Evolutionary conservation across 2,797 vertebrate genomes (phyloP), one percentile per base, ranked within the genome.

Genomic region (Argya squamiceps): DNA sequence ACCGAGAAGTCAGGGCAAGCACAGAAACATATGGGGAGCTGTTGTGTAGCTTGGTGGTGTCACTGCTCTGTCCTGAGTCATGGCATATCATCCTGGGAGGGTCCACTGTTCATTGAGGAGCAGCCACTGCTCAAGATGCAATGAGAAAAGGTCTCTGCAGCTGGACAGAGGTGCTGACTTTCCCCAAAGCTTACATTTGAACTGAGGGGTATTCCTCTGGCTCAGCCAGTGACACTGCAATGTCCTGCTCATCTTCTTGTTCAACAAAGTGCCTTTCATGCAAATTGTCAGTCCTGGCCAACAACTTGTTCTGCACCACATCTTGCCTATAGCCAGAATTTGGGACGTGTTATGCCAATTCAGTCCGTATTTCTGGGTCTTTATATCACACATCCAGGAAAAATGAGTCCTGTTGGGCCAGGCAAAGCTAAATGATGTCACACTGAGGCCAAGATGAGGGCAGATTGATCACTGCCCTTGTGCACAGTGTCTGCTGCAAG

Each of bases 61-160:
- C 55, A 49, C 21, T 6, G 20, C 59, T 75, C 79, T 95, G 68
- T 43, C 60, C 81, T 32, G 53, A 68, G 67, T 60, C 7, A 0
- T 7, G 36, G 39, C 6, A 1, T 37, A 30, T 47, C 0, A 0
- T 73, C 55, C 59, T 32, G 29, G 5, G 36, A 86, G 13, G 36
- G 11, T 47, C 34, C 2, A 1, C 6, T 26, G 16, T 34, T 89
- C 26, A 1, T 1, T 18, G 71, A 67, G 49, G 46, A 84, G 44
- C 52, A 82, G 13, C 9, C 62, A 63, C 6, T 0, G 0, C 27
- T 76, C 36, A 47, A 58, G 84, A 59, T 3, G 1, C 10, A 36
- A 18, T 12, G 27, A 14, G 15, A 44, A 32, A 70, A 21, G 10
- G 13, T 14, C 39, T 49, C 18, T 11, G 5, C 17, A 41, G 11